Conservation (phyloP, 2,113 vertebrate species). For the Cyprinus carpio region DNA sequence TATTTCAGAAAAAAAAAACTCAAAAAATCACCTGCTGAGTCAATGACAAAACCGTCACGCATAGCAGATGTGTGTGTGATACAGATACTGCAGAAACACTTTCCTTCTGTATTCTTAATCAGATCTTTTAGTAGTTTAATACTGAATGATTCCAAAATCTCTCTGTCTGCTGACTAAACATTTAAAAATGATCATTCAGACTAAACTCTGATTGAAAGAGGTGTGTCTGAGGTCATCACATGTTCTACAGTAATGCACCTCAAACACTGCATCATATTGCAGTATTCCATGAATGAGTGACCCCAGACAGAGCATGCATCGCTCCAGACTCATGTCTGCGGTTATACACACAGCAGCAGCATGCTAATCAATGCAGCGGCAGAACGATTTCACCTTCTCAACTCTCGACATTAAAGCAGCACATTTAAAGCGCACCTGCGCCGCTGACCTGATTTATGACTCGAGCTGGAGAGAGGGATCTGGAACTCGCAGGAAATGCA, state of each 20-base stretch:
- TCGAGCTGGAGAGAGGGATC: background rate
- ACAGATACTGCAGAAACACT: background rate
- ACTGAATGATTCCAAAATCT: too few species aligned
- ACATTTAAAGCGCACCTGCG: background rate
- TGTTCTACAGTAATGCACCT: too few species aligned
- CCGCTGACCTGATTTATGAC: background rate
- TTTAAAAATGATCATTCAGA: too few species aligned
- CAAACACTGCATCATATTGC: too few species aligned
- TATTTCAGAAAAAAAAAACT: too few species aligned
- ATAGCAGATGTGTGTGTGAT: too few species aligned
- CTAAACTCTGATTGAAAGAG: background rate
- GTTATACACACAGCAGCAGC: background rate
- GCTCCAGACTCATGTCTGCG: background rate
- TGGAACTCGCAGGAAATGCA: background rate
- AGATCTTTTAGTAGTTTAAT: too few species aligned
- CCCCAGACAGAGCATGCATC: background rate
- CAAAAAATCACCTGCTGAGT: too few species aligned
- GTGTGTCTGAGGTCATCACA: background rate
- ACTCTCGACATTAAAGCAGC: background rate
- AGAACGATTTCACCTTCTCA: background rate
- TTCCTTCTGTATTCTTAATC: background rate
- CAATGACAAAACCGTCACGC: too few species aligned
- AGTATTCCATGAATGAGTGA: too few species aligned
- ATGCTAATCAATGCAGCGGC: background rate
- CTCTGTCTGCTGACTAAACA: too few species aligned